Base-by-base conservation (phyloP, 37 sponge, comb jelly and placozoan genomes). In the Chondrosia reniformis region DNA sequence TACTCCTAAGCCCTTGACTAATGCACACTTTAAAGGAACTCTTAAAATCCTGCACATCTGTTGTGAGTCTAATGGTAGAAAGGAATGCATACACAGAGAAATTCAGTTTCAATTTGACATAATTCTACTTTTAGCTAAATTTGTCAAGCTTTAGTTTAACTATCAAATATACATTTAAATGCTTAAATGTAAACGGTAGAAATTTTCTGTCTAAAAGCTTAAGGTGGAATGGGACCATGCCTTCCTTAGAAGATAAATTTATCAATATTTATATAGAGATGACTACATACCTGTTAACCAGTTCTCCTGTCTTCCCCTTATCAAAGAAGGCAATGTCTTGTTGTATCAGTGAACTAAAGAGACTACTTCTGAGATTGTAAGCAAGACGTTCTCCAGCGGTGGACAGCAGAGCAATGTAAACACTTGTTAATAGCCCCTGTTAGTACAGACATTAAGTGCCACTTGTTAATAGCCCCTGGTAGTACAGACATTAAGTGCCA, bases 31-130 rank as follows among this genome's bases (percentile, higher is more conserved):
- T 96, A 55, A 96, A 90, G 33, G 91, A 88, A 80, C 97, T 96
- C 82, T 96, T 96, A 56, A 96, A 87, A 27, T 96, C 97, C 55
- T 96, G 97, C 17, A 96, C 89, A 79, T 96, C 97, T 30, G 82
- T 86, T 32, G 93, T 85, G 36, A 96, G 55, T 56, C 97, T 87
- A 74, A n/a, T n/a, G n/a, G 30, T 6, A 40, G n/a, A 8, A 22
- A 67, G n/a, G 30, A 22, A 41, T 7, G 12, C 41, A 67, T 33
- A 67, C 42, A 41, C 67, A 33, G 15, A 64, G 15, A n/a, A n/a
- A n/a, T n/a, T n/a, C n/a, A n/a, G n/a, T n/a, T n/a, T n/a, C n/a
- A n/a, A n/a, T n/a, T n/a, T n/a, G n/a, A n/a, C n/a, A n/a, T n/a
- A n/a, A n/a, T n/a, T n/a, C n/a, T n/a, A n/a, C n/a, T n/a, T n/a